Base-by-base conservation (phyloP, 1,140 invertebrate species). In the Drosophila nannoptera region DNA sequence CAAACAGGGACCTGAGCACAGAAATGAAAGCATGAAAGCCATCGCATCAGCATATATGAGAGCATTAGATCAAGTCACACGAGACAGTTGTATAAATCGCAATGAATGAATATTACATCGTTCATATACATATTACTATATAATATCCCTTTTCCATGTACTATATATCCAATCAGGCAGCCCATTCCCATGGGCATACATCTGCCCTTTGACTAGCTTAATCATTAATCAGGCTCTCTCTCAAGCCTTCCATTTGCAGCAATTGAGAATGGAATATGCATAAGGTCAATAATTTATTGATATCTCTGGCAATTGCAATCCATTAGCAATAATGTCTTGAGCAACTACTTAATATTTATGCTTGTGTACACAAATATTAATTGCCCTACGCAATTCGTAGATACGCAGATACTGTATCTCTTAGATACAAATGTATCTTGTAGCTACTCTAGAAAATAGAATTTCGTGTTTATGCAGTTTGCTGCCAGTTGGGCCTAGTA, bases 381-480 rank as follows among this genome's bases (percentile, higher is more conserved):
- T 50, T 53, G 32, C 43, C 52, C 32, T 32, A 55, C 33, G 35
- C 42, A 68, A 33, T 48, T 48, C 56, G 48, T 60, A n/a, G n/a
- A n/a, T n/a, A 22, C 22, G 22, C 22, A 22, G 22, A 22, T 22
- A 22, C 1, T 22, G 22, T 22, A 22, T 22, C 22, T 22, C 46
- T 52, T 65, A 45, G 67, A 69, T 69, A 69, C 46, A 69, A 69
- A 69, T 69, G 61, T 65, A 58, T 56, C 46, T 65, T 33, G 4
- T 31, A 52, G 43, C 46, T 36, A 53, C 38, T 52, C 35, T 16
- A 46, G 33, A 52, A 69, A 56, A 56, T 32, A 56, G 12, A 64
- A 69, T 84, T 59, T 74, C 59, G 80, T 83, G 69, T 83, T 83
- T 83, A 80, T 83, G 78, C 80, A 84, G 78, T 69, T 83, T 83